Evolutionary conservation across 2,113 vertebrate species (phyloP).

Genomic region (Entomyzon cyanotis): DNA sequence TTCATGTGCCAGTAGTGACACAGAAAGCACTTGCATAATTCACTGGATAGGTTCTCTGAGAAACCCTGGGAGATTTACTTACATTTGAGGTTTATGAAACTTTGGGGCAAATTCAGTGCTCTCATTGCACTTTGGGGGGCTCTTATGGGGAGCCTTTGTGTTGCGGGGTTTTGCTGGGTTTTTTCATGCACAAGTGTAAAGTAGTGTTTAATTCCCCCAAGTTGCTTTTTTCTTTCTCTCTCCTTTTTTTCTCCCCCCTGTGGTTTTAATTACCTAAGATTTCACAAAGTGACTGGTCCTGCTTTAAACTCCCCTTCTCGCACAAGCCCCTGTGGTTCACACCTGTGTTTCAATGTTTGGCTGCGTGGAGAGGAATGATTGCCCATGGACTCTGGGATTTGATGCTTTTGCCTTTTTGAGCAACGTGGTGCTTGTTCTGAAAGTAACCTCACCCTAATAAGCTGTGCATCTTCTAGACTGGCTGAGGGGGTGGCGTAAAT

Average conservation of each 20-base stretch:
- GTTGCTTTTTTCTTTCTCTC: neutral
- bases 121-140: neutral
- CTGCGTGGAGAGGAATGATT: neutral
- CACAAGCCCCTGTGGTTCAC: neutral
- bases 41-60: neutral
- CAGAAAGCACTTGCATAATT: neutral
- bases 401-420: neutral
- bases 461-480: neutral
- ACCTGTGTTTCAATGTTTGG: neutral
- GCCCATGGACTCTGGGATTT: neutral
- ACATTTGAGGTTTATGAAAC: neutral
- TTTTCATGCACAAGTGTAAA: rapidly evolving
- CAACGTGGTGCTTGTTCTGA: neutral
- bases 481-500: neutral
- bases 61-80: neutral
- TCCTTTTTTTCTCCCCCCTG: neutral
- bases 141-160: neutral
- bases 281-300: neutral
- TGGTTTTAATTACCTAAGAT: neutral
- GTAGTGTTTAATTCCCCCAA: neutral
- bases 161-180: neutral
- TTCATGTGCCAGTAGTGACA: neutral
- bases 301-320: neutral
- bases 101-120: neutral
- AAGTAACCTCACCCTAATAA: neutral